Evolutionary conservation across 2,888 invertebrate genomes (phyloP).

Genomic region (Crioceris asparagi): DNA sequence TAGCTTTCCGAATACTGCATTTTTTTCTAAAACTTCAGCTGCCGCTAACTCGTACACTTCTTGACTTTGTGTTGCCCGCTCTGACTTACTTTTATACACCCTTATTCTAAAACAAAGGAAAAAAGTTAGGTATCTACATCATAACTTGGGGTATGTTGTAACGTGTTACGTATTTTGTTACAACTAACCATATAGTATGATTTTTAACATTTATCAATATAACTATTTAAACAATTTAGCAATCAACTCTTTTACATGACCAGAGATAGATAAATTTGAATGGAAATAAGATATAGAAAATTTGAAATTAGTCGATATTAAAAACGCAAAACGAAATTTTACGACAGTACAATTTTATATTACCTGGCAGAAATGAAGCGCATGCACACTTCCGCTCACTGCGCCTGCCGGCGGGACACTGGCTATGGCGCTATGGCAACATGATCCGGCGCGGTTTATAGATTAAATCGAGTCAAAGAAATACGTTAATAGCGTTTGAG

Average conservation of each 20-base stretch:
- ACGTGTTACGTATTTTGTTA: background rate
- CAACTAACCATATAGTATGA: background rate
- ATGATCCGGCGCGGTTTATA: no score
- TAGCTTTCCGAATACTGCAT: no score
- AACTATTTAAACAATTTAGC: no score
- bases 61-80: slow-evolving; percentile 4
- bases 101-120: background rate
- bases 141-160: background rate
- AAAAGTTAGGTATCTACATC: background rate
- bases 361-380: background rate
- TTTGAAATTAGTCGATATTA: background rate
- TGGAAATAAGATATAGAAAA: background rate
- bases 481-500: slow-evolving; percentile 1
- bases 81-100: slow-evolving; percentile 5
- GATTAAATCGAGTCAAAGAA: background rate
- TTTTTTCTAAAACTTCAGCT: slow-evolving; percentile 3
- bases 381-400: no score
- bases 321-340: background rate
- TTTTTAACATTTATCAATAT: slow-evolving; percentile 3
- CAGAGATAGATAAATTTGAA: no score
- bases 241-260: no score
- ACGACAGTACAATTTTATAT: background rate
- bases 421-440: no score
- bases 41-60: slow-evolving; percentile 5
- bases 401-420: no score